Base-by-base conservation (phyloP, 2,888 invertebrate genomes). In the Leptogaster cylindrica region DNA sequence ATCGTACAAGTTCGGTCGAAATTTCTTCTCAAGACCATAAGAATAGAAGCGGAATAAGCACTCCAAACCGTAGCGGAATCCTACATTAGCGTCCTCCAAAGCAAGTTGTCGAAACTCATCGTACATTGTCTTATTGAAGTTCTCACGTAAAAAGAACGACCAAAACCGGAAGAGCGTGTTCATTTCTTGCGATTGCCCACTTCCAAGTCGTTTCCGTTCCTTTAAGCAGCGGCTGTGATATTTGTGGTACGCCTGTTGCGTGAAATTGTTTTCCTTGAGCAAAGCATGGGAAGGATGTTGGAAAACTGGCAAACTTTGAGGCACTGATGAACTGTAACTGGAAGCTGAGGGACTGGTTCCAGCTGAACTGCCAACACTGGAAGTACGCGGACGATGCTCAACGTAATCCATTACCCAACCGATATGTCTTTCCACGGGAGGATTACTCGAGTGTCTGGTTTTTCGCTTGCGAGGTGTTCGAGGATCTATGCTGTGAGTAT, bases 131-230 rank as follows among this genome's bases (percentile, higher is more conserved):
- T 92, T 88, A 83, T 99, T 99, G 83, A 97, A 99, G 79, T 98
- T 96, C 79, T 98, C 97, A 70, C 99, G 84, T 71, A 99, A 84
- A 86, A 99, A 99, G 87, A 98, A 98, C 27, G 98, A 98, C 99
- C 99, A 99, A 85, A 99, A 99, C 70, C 99, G 86, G 86, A 97
- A 99, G 58, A 99, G 85, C 0, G 99, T 99, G 83, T 99, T 99
- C 98, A 99, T 99, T 83, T 99, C 99, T 77, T 95, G 95, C 4
- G 96, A 96, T 77, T 93, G 93, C 0, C 98, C 98, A 75, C 90
- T 90, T 70, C 98, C 98, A 66, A 94, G 85, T 77, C 92, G 89
- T 82, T 93, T 93, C 73, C 97, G 90, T 79, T 98, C 97, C 91
- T 84, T 74, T 79, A 85, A 85, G 82, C 98, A 98, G 73, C 95